These are phyloP conservation scores for Drosophila melanocephala DNA, from an alignment of 2,888 invertebrate species.

Conservation along the genomic window DNA sequence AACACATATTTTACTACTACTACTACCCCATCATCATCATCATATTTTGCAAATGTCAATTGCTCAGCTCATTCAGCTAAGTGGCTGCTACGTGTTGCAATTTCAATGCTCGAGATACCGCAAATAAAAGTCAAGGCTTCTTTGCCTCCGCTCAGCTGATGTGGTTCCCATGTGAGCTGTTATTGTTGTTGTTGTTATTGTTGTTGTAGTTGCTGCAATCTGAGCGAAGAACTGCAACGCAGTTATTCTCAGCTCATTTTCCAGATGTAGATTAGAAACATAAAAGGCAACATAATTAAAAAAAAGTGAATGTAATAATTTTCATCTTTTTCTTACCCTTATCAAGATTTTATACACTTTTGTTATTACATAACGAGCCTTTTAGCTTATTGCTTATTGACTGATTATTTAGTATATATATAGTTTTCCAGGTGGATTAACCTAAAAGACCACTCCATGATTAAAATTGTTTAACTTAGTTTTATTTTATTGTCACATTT, in stretches of 20 bases:
- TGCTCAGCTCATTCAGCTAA: constrained; percentile 61
- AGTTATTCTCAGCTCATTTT: constrained; percentile 53
- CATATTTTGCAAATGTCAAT: constrained; percentile 64
- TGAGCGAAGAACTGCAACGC: constrained; percentile 2
- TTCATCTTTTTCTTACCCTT: not conserved
- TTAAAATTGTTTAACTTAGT: not conserved
- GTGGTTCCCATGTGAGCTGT: constrained; percentile 48
- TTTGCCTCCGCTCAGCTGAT: constrained; percentile 1
- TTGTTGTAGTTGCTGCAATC: constrained; percentile 6
- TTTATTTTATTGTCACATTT: not conserved
- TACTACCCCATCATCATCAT: constrained; percentile 20
- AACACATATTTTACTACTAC: constrained; percentile 1
- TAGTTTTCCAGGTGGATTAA: not conserved
- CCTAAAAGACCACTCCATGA: not conserved
- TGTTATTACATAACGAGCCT: too few species aligned
- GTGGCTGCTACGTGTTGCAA: constrained; percentile 72
- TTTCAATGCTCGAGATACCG: constrained; percentile 56
- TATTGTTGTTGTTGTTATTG: constrained; percentile 21
- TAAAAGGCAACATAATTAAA: constrained; percentile 49
- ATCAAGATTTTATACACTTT: not conserved
- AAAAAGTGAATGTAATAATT: constrained; percentile 48
- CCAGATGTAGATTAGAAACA: constrained; percentile 53
- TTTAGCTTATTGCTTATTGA: not conserved
- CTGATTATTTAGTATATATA: not conserved
- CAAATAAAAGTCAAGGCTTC: constrained; percentile 65